Conservation (phyloP, 1,140 invertebrate species). For the Drosophila busckii region DNA sequence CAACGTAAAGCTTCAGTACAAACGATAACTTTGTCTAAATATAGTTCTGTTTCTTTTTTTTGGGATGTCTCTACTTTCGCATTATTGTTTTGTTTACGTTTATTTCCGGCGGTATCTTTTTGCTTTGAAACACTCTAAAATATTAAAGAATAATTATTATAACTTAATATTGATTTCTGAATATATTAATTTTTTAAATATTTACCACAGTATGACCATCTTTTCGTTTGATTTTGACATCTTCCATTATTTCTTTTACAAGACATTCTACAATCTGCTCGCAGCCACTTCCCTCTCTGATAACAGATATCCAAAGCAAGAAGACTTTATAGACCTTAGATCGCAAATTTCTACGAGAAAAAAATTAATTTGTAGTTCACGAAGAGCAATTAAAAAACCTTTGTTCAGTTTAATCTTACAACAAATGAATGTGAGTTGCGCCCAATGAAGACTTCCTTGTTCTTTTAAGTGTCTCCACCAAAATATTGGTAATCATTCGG, state of each 20-base stretch:
- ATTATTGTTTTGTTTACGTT: neutral
- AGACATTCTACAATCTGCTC: constrained; percentile 30
- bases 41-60: neutral
- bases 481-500: constrained; percentile 15
- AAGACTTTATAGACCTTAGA: constrained; percentile 19
- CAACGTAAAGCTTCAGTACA: constrained; percentile 24
- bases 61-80: neutral
- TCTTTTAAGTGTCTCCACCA: constrained; percentile 18
- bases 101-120: neutral
- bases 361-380: neutral
- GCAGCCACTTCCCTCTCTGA: constrained; percentile 41
- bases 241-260: constrained; percentile 26
- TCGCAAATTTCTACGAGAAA: constrained; percentile 32
- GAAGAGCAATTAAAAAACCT: neutral
- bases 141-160: neutral
- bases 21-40: neutral
- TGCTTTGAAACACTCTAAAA: constrained; percentile 1
- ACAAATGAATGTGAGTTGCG: constrained; percentile 1
- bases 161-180: neutral
- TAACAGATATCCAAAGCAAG: constrained; percentile 27
- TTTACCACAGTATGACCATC: constrained; percentile 15
- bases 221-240: constrained; percentile 4
- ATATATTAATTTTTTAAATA: neutral
- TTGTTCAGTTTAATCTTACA: constrained; percentile 5
- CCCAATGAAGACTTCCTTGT: neutral